Evolutionary conservation across 2,888 invertebrate species (phyloP), one percentile per base, ranked within the genome.

Genomic region (Germaria angustata): DNA sequence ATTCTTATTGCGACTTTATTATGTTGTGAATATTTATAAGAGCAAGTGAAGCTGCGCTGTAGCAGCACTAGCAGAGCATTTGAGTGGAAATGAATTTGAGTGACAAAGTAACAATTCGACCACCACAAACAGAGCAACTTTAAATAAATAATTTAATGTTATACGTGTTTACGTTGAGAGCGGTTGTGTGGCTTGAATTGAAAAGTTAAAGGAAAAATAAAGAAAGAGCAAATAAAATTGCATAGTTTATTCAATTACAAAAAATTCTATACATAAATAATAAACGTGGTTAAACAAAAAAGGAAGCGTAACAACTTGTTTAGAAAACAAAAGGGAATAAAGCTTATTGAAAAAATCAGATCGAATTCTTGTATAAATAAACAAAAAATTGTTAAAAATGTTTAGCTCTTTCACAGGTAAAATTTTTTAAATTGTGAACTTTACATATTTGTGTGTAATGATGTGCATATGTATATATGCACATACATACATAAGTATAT

Each of bases 391-490:
- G 28, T 22, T 59, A 63, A 68, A 88, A 80, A 91, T 91, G 91
- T 91, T 91, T 88, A 91, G 90, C 88, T 90, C 91, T 85, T 86
- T 91, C 84, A 89, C 91, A 91, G 91, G 91, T 91, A 91, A n/a
- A n/a, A 90, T 32, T 22, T 49, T 49, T 36, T 5, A 36, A 32
- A 7, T 20, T 34, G 8, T 17, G 6, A 51, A 51, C 2, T 24
- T 51, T n/a, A n/a, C n/a, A n/a, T n/a, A n/a, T n/a, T n/a, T n/a
- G n/a, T n/a, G n/a, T n/a, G n/a, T n/a, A n/a, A n/a, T n/a, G 2
- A 49, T 4, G 17, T 44, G 44, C 3, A 44, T 5, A 44, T 17
- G 15, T 24, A 15, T 13, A 8, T 13, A 36, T 24, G 28, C 5
- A 51, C 24, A 28, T 28, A 51, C 51, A 53, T 53, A 53, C 6